Conservation (phyloP, 2,888 invertebrate species). For the Amphipoea oculea region DNA sequence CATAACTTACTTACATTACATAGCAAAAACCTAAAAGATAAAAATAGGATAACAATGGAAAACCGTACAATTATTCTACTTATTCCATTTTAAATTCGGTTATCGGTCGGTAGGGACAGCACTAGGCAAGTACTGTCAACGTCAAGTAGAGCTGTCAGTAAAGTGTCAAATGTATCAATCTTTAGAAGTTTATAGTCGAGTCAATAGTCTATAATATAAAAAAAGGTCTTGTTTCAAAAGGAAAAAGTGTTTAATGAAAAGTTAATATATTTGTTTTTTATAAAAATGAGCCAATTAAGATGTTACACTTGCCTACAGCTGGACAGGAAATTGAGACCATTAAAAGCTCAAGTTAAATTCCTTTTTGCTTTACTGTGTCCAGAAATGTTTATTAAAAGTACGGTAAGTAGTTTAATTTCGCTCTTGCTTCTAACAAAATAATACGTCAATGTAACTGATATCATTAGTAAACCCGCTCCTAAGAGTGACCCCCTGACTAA, state of each 20-base stretch:
- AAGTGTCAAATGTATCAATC: background rate
- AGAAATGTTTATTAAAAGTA: slow-evolving; percentile 16
- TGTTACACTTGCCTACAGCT: slow-evolving; percentile 29
- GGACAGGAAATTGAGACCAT: slow-evolving; percentile 10
- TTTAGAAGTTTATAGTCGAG: background rate
- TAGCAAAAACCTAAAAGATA: background rate
- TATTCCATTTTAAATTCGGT: background rate
- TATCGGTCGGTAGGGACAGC: background rate
- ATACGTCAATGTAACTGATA: background rate
- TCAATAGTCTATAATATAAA: background rate
- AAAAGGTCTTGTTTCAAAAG: background rate
- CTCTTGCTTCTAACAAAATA: background rate
- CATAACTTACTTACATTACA: background rate
- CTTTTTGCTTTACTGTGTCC: slow-evolving; percentile 22
- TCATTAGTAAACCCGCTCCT: background rate
- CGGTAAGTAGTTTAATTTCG: background rate
- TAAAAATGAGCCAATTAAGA: slow-evolving; percentile 16
- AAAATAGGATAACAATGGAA: background rate
- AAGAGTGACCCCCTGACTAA: background rate
- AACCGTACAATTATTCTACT: background rate
- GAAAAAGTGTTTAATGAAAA: background rate
- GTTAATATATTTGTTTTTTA: background rate
- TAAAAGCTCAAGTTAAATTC: background rate
- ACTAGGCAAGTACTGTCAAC: background rate
- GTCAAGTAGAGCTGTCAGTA: background rate